Conservation (phyloP, 2,797 vertebrate species). For the Eremophila alpestris region DNA sequence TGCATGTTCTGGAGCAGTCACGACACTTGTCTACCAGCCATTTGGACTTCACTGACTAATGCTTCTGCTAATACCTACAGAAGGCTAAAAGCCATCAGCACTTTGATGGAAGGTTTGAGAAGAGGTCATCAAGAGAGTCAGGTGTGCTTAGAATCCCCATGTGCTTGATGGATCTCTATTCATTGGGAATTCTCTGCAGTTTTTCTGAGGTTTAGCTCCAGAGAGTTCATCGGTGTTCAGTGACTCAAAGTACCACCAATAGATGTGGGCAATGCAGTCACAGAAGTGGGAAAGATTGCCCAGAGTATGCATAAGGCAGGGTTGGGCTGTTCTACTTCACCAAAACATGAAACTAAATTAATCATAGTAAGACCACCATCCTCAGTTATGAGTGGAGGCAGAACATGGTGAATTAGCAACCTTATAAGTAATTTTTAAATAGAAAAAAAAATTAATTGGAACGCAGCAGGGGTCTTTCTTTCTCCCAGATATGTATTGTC, state of each 20-base stretch:
- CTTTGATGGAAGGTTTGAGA: neutral
- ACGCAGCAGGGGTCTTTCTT: neutral
- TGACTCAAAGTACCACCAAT: neutral
- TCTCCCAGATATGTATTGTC: neutral
- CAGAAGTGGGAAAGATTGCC: neutral
- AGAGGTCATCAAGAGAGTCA: neutral
- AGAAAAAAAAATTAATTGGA: neutral
- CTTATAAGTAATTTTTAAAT: neutral
- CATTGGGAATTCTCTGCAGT: neutral
- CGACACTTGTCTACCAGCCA: neutral
- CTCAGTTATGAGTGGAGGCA: neutral
- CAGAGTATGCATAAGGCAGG: neutral
- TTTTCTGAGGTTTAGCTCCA: neutral
- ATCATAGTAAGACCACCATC: neutral
- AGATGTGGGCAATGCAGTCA: accelerated
- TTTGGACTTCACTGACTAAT: neutral
- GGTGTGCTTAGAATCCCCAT: neutral
- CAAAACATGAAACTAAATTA: neutral
- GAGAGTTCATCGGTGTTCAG: neutral
- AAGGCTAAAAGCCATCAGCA: neutral
- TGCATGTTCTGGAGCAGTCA: neutral
- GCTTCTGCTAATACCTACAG: neutral
- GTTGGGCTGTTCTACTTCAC: neutral
- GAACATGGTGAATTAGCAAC: neutral
- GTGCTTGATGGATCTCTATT: neutral